These are phyloP conservation scores for Temnopleurus reevesii DNA, from an alignment of 53 echinoderm and acorn worm genomes.

Conservation along the genomic window DNA sequence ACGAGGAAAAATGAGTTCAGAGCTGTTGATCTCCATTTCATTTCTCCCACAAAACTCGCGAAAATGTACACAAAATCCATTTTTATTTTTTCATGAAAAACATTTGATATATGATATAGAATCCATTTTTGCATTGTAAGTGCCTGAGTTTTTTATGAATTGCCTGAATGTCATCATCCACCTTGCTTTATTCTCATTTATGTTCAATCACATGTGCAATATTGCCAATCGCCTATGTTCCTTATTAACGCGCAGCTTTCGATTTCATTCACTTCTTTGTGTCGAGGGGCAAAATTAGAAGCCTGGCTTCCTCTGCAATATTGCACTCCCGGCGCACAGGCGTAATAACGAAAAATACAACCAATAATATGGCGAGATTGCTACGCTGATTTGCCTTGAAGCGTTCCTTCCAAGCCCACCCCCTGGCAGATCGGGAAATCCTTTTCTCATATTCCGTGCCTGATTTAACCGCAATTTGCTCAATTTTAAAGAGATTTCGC, in stretches of 20 bases:
- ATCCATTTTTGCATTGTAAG: no score
- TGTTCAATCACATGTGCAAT: not conserved
- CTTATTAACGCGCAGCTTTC: not conserved
- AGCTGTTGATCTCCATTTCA: no score
- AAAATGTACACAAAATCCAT: no score
- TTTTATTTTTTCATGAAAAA: no score
- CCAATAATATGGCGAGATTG: conserved; percentile 18
- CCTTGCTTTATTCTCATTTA: no score
- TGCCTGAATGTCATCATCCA: no score
- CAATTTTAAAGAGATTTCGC: not conserved
- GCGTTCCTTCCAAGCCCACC: conserved; percentile 2
- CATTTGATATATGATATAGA: no score
- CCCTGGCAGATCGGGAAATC: not conserved
- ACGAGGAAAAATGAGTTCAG: no score
- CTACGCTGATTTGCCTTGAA: not conserved
- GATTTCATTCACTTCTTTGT: not conserved
- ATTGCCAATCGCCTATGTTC: not conserved
- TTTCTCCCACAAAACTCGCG: no score
- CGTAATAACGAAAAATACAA: not conserved
- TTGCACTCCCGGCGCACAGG: not conserved
- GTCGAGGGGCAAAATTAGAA: conserved; percentile 14
- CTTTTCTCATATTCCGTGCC: conserved; percentile 1
- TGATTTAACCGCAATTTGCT: conserved; percentile 34
- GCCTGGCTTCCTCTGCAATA: not conserved
- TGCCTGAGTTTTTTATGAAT: no score